A percentile compares a stretch with the other conserved stretches of the same genome.
Evolutionary conservation across 1,140 invertebrate genomes (phyloP).

Genomic region (Coptotermes formosanus): DNA sequence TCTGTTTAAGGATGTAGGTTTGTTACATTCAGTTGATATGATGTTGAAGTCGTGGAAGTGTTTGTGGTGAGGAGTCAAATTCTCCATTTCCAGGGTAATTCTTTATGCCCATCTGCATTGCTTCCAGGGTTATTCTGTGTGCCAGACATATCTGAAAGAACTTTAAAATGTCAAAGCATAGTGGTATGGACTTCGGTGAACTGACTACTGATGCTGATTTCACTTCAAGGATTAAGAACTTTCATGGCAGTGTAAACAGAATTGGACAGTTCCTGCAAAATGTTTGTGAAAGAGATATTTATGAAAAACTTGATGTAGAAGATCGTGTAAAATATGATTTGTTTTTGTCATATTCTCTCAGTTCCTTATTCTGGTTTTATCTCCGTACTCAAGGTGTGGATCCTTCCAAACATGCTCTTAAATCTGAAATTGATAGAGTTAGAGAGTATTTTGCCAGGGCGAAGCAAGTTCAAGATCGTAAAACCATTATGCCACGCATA

Average conservation of each 20-base stretch:
- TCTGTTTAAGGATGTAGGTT: too few relatives aligned
- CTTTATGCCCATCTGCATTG: too few relatives aligned
- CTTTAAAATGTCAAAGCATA: neutral
- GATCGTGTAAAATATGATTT: constrained; percentile 61
- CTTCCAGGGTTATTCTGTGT: too few relatives aligned
- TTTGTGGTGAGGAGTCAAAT: too few relatives aligned
- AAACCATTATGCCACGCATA: constrained; percentile 53
- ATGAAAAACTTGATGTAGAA: constrained; percentile 51
- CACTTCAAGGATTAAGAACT: constrained; percentile 50
- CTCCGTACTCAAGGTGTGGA: constrained; percentile 56
- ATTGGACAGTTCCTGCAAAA: constrained; percentile 48
- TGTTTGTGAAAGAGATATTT: constrained; percentile 41
- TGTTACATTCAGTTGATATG: too few relatives aligned
- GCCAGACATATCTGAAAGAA: too few relatives aligned
- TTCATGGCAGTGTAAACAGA: constrained; percentile 53
- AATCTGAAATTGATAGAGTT: constrained; percentile 53
- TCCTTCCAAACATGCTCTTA: constrained; percentile 39
- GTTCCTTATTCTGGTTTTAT: constrained; percentile 60
- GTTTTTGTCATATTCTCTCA: constrained; percentile 56
- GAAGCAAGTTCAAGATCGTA: constrained; percentile 55
- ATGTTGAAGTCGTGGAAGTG: too few relatives aligned
- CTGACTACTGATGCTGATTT: constrained; percentile 46
- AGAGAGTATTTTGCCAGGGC: constrained; percentile 57
- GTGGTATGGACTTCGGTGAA: constrained; percentile 37
- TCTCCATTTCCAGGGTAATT: too few relatives aligned